Evolutionary conservation across 2,888 invertebrate genomes (phyloP).

Genomic region (Eupithecia subumbrata): DNA sequence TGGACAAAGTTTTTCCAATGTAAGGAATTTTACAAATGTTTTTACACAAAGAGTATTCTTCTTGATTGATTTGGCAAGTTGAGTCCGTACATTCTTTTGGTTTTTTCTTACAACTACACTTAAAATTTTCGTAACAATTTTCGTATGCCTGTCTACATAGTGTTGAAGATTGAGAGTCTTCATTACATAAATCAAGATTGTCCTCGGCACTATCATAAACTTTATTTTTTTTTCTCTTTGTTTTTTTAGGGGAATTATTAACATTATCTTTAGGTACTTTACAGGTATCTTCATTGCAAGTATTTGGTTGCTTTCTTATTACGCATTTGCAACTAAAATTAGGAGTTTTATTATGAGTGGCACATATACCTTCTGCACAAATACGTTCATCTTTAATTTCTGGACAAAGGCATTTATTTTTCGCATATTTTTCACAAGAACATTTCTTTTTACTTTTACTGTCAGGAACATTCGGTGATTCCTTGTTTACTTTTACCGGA

Average conservation of each 20-base stretch:
- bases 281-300: background rate
- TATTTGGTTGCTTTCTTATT: background rate
- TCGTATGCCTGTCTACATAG: conserved; percentile 8
- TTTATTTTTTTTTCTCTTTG: background rate
- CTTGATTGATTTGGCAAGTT: background rate
- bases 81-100: conserved; percentile 7
- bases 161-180: background rate
- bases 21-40: background rate
- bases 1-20: background rate
- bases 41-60: background rate
- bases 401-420: background rate
- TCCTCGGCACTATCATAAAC: background rate
- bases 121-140: conserved; percentile 1
- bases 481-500: background rate
- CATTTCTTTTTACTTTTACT: background rate
- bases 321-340: background rate
- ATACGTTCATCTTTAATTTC: conserved; percentile 2
- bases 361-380: background rate
- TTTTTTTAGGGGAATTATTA: background rate
- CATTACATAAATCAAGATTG: conserved; percentile 5
- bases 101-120: conserved; percentile 4
- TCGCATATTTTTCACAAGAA: background rate
- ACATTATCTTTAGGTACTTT: background rate
- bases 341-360: background rate
- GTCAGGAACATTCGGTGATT: background rate